A percentile compares a stretch with the other conserved stretches of the same genome.
phyloP scores from a whole-genome alignment of 2,888 invertebrate genomes.

The Margaritifera margaritifera region DNA sequence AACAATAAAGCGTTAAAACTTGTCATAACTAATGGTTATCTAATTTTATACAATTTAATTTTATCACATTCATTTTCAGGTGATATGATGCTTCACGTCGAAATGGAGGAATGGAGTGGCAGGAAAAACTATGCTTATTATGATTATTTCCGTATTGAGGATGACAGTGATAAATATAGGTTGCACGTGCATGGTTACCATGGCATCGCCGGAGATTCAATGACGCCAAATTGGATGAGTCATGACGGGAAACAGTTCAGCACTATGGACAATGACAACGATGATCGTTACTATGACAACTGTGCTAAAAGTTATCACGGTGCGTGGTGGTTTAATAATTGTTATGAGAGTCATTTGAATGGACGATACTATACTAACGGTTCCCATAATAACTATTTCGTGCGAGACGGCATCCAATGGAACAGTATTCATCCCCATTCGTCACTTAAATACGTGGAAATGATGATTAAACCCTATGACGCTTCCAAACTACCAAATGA shows the following conservation, averaged over 20 bases:
- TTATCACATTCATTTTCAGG: slow-evolving; percentile 70
- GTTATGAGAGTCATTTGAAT: slow-evolving; percentile 70
- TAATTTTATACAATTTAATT: background rate
- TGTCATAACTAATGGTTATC: background rate
- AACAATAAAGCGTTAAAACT: background rate
- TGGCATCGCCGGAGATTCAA: slow-evolving; percentile 92
- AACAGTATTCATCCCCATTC: slow-evolving; percentile 68
- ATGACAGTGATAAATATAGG: slow-evolving; percentile 82
- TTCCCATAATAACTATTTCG: slow-evolving; percentile 67
- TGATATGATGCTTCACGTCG: slow-evolving; percentile 86
- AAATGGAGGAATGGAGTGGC: slow-evolving; percentile 90
- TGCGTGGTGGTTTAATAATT: slow-evolving; percentile 72
- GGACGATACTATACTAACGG: slow-evolving; percentile 69
- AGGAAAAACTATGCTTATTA: slow-evolving; percentile 87
- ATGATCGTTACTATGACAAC: slow-evolving; percentile 76
- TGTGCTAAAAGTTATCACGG: slow-evolving; percentile 68
- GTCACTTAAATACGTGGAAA: slow-evolving; percentile 65
- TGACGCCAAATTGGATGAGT: slow-evolving; percentile 79
- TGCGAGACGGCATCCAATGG: slow-evolving; percentile 70
- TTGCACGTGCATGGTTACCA: slow-evolving; percentile 83
- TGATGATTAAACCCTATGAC: slow-evolving; percentile 65
- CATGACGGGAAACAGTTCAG: slow-evolving; percentile 95
- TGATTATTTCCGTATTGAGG: slow-evolving; percentile 82
- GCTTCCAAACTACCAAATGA: slow-evolving; percentile 41
- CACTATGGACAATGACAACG: slow-evolving; percentile 90